Evolutionary conservation across 2,113 vertebrate species (phyloP).

Genomic region (Noctilio leporinus): DNA sequence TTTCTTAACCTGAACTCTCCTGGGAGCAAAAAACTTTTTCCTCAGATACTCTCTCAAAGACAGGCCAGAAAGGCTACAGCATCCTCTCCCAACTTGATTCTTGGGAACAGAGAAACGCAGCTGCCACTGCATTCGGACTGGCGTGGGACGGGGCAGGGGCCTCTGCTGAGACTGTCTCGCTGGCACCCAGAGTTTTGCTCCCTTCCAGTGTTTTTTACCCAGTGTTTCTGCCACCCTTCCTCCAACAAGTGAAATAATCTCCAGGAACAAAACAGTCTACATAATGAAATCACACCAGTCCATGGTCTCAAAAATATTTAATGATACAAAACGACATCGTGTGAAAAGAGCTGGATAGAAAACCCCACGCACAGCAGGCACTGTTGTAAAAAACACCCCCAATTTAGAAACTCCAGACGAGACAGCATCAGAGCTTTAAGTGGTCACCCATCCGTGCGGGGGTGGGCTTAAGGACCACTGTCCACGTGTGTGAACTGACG

Average conservation of each 20-base stretch:
- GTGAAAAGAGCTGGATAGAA: background rate
- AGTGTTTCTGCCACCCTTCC: background rate
- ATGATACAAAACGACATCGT: background rate
- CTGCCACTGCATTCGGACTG: accelerated
- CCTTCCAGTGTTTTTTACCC: background rate
- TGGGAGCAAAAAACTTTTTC: background rate
- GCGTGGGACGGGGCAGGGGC: background rate
- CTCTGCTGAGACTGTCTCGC: accelerated
- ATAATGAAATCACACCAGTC: background rate
- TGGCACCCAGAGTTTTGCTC: accelerated
- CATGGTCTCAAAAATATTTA: slow-evolving; percentile 26
- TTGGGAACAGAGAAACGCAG: background rate
- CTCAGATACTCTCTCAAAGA: background rate
- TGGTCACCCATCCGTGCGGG: accelerated
- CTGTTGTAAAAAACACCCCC: background rate
- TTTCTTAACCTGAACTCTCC: background rate
- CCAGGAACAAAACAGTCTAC: background rate
- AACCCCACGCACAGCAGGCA: background rate
- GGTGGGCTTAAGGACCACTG: background rate
- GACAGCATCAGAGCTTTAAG: accelerated
- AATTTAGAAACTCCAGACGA: accelerated
- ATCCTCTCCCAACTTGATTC: background rate
- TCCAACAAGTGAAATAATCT: background rate
- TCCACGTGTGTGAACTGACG: accelerated
- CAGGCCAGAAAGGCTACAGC: background rate